phyloP scores from a whole-genome alignment of 2,888 invertebrate genomes.

The Lycocerus yunnanus region DNA sequence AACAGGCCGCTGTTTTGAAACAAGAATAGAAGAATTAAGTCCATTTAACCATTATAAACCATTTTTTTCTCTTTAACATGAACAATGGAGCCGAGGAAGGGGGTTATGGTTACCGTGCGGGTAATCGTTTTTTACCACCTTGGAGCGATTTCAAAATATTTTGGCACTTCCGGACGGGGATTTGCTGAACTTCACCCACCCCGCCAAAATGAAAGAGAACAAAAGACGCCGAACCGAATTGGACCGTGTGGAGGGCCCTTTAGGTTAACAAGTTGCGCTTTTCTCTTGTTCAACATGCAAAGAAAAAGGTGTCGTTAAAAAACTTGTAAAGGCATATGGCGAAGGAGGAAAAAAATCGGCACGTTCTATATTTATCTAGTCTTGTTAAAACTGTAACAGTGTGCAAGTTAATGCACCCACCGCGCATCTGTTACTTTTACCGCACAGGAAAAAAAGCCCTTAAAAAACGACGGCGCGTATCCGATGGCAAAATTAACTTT shows the following conservation, averaged over 20 bases:
- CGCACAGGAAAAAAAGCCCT: constrained; percentile 10
- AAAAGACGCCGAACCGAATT: background rate
- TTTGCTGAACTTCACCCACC: background rate
- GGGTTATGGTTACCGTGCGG: background rate
- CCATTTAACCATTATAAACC: constrained; percentile 3
- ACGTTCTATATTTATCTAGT: constrained; percentile 19
- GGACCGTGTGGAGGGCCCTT: no score
- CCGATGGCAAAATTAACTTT: constrained; percentile 22
- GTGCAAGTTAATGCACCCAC: constrained; percentile 14
- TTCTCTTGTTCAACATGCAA: constrained; percentile 1
- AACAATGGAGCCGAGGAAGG: background rate
- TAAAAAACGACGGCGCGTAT: constrained; percentile 14
- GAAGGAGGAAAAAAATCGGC: constrained; percentile 20
- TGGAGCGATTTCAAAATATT: background rate
- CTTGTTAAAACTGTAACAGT: constrained; percentile 14
- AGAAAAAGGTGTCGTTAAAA: constrained; percentile 12
- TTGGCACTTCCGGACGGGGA: background rate
- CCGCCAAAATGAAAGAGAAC: no score
- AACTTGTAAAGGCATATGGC: constrained; percentile 9
- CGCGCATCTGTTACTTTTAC: constrained; percentile 18
- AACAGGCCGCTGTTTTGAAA: constrained; percentile 29
- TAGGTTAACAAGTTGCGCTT: background rate
- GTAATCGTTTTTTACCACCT: background rate
- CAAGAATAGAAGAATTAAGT: background rate
- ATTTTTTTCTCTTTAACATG: background rate